Base-by-base conservation (phyloP, 2,888 invertebrate species). In the Hofmannophila pseudospretella region DNA sequence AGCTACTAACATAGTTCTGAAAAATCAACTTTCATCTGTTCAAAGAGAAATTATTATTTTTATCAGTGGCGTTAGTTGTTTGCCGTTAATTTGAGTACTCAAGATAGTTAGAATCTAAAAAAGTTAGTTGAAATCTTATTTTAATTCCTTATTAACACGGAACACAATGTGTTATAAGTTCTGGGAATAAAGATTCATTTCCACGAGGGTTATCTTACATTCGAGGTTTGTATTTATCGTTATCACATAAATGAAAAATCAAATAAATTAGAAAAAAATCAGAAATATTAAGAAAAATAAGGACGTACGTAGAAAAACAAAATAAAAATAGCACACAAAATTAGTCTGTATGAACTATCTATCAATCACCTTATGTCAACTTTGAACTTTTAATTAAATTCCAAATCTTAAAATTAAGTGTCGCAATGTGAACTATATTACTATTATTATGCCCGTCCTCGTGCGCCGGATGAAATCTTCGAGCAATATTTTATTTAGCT, bases 211-310 rank as follows among this genome's bases (percentile, higher is more conserved):
- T 67, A 71, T 63, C 72, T 77, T 82, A 82, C 66, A 82, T 75
- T 82, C 76, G 76, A 84, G 76, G 70, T 78, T 73, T 75, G 75
- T 80, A 71, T 68, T 62, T 82, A 84, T 84, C 70, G 67, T 63
- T 82, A 84, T 84, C 79, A 84, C 79, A 80, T 71, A 49, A 54
- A 58, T 54, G 60, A 69, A 58, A 69, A 73, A 67, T 49, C 71
- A 82, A 81, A 84, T 82, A 84, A 86, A 81, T 82, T 76, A 80
- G 69, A 76, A 76, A 81, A 75, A 77, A 81, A 74, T 70, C 68
- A 68, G 67, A 67, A 64, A 31, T 28, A 39, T 22, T 62, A 67
- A 62, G 67, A 74, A n/a, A 78, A 70, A 75, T 71, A 77, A 61
- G 72, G 60, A 69, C 58, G 66, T 71, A 66, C 71, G 72, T 72